Evolutionary conservation across 1,140 invertebrate genomes (phyloP).

Genomic region (Pogonomyrmex californicus): DNA sequence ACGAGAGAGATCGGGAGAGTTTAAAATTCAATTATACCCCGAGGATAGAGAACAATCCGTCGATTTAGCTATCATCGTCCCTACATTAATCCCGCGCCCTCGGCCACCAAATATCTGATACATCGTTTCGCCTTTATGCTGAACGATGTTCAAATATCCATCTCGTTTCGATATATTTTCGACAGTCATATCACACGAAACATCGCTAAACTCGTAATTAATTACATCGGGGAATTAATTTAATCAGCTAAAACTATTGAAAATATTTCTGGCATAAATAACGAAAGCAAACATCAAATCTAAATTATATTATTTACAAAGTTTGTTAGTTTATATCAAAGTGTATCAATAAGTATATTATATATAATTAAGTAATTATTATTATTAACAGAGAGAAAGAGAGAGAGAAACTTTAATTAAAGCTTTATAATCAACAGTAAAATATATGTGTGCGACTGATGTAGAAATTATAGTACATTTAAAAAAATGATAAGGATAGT

Average conservation of each 20-base stretch:
- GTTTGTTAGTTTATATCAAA: slow-evolving; percentile 25
- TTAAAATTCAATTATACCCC: slow-evolving; percentile 80
- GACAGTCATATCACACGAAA: not conserved
- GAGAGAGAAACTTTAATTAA: not conserved
- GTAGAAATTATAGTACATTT: not conserved
- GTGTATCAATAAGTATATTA: not conserved
- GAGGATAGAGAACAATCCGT: slow-evolving; percentile 75
- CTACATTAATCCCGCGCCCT: slow-evolving; percentile 38
- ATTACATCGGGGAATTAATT: slow-evolving; percentile 19
- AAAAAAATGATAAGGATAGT: not conserved
- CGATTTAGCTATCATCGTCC: slow-evolving; percentile 55
- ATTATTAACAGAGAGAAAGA: not conserved
- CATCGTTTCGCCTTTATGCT: slow-evolving; percentile 47
- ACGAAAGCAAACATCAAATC: not conserved
- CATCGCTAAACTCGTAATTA: slow-evolving; percentile 2
- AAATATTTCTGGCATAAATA: slow-evolving; percentile 7
- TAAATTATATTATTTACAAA: not conserved
- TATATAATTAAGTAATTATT: not conserved
- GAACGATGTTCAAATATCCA: slow-evolving; percentile 43
- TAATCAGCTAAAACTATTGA: slow-evolving; percentile 23
- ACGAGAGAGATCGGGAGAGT: slow-evolving; percentile 62
- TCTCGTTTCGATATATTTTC: slow-evolving; percentile 20
- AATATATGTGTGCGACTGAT: not conserved
- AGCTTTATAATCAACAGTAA: not conserved
- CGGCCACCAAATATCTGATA: slow-evolving; percentile 61